phyloP scores from a whole-genome alignment of 2,113 vertebrate genomes.

The Circaetus cinerascens region DNA sequence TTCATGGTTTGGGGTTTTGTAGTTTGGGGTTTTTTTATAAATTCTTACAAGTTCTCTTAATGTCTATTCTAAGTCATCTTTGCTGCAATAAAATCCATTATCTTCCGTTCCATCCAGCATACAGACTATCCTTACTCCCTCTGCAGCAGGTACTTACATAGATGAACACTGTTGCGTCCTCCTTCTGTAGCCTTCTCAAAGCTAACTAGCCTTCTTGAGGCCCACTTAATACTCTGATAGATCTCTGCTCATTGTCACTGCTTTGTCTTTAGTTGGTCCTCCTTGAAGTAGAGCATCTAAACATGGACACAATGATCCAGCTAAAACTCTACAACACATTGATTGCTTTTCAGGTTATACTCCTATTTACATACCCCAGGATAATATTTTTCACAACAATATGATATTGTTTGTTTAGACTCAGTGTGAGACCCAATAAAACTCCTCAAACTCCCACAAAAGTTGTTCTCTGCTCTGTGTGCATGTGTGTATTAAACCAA shows the following conservation, averaged over 20 bases:
- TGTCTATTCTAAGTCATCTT: not conserved
- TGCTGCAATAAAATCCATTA: not conserved
- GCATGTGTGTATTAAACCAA: fast-evolving
- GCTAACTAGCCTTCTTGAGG: not conserved
- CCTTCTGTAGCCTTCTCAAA: not conserved
- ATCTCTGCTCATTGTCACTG: not conserved
- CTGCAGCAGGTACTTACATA: not conserved
- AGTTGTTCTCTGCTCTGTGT: not conserved
- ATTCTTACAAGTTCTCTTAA: not conserved
- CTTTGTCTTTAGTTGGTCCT: not conserved
- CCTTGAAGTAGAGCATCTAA: not conserved
- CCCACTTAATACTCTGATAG: not conserved
- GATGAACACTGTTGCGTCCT: not conserved
- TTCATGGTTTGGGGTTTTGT: not conserved
- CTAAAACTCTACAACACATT: not conserved
- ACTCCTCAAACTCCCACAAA: not conserved
- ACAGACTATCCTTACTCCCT: not conserved
- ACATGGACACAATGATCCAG: not conserved
- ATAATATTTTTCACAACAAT: not conserved
- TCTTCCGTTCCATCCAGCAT: not conserved
- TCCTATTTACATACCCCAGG: not conserved
- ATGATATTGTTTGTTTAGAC: not conserved
- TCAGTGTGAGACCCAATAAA: not conserved
- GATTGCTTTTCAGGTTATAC: not conserved
- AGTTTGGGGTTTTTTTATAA: not conserved